Percentiles rank a stretch among this genome's conserved stretches.
These are phyloP conservation scores for Zootermopsis nevadensis DNA, from an alignment of 2,888 invertebrate genomes.

Conservation along the genomic window DNA sequence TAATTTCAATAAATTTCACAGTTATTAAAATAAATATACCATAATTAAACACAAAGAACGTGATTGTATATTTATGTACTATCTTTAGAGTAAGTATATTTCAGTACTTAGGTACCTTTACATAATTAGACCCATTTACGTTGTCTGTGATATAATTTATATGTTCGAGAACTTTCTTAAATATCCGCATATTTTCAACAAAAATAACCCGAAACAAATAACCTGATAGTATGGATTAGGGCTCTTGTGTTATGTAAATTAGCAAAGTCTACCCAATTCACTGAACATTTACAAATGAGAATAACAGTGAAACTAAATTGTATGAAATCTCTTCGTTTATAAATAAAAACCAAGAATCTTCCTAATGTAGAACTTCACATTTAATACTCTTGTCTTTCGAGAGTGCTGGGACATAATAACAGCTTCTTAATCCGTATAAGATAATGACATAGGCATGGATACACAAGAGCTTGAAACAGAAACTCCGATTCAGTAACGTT, in stretches of 20 bases:
- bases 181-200: neutral
- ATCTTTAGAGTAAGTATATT: too few species aligned
- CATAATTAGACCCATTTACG: too few species aligned
- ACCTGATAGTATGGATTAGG: neutral
- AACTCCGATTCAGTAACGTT: neutral
- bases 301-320: neutral
- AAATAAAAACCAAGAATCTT: neutral
- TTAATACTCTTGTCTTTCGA: constrained; percentile 10
- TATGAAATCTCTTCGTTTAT: neutral
- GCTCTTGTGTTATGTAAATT: neutral
- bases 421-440: constrained; percentile 27
- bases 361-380: constrained; percentile 10
- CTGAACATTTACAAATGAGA: neutral
- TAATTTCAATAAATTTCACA: too few species aligned
- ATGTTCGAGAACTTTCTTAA: neutral
- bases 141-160: neutral
- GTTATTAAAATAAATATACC: too few species aligned
- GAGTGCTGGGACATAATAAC: constrained; percentile 12
- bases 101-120: too few species aligned
- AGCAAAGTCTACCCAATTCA: neutral
- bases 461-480: neutral
- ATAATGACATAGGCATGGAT: constrained; percentile 1
- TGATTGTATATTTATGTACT: too few species aligned
- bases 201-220: neutral
- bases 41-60: too few species aligned